phyloP scores from a whole-genome alignment of 2,888 invertebrate species.

The Helleia helle region DNA sequence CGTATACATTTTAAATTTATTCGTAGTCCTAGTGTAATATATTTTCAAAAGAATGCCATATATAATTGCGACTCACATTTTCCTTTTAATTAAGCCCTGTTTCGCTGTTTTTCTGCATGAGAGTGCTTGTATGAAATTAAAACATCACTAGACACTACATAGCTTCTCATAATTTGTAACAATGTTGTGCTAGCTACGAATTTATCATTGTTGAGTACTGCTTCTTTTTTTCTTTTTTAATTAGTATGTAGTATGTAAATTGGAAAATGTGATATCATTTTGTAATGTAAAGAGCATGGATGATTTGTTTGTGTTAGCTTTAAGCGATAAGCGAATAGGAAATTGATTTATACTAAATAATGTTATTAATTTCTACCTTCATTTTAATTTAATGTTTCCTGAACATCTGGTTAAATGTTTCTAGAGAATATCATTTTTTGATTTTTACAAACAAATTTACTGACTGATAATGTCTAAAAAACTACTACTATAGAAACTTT shows the following conservation, averaged over 20 bases:
- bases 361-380: too few relatives aligned
- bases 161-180: constrained; percentile 6
- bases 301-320: not conserved
- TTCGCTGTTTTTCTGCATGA: constrained; percentile 12
- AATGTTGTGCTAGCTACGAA: constrained; percentile 10
- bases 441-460: too few relatives aligned
- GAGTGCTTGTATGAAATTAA: constrained; percentile 11
- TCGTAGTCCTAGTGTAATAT: not conserved
- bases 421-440: too few relatives aligned
- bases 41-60: constrained; percentile 4
- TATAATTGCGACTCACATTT: constrained; percentile 9
- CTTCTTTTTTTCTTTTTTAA: not conserved
- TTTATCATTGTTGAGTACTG: constrained; percentile 6
- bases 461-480: too few relatives aligned
- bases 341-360: too few relatives aligned
- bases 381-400: too few relatives aligned
- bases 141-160: constrained; percentile 2
- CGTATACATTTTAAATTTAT: not conserved
- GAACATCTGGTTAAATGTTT: too few relatives aligned
- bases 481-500: too few relatives aligned
- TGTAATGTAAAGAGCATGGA: not conserved
- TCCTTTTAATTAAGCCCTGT: constrained; percentile 11
- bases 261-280: too few relatives aligned
- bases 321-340: not conserved
- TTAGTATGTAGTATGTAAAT: constrained; percentile 6